Conservation (phyloP, 2,888 invertebrate genomes). For the Lepas anatifera region DNA sequence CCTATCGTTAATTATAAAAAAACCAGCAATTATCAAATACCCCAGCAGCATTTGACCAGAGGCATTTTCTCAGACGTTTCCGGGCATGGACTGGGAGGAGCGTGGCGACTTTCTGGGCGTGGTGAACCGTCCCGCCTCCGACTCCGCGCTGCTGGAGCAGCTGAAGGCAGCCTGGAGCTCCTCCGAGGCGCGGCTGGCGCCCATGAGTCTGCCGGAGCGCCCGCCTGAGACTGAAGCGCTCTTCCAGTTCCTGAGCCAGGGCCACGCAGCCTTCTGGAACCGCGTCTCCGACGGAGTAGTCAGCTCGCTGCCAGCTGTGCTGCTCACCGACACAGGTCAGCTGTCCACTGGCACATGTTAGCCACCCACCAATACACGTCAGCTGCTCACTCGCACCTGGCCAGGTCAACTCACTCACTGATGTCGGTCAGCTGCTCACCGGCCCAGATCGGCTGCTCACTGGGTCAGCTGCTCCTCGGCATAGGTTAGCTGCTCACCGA, state of each 20-base stretch:
- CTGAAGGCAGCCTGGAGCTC: neutral
- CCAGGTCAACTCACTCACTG: no score
- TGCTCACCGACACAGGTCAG: conserved; percentile 7
- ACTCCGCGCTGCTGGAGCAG: neutral
- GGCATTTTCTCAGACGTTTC: conserved; percentile 9
- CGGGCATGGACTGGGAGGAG: neutral
- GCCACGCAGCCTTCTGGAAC: conserved; percentile 10
- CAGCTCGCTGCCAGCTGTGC: conserved; percentile 5
- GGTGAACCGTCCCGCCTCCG: neutral
- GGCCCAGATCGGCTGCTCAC: no score
- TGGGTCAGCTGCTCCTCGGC: no score
- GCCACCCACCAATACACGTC: no score
- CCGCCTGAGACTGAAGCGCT: neutral
- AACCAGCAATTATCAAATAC: no score
- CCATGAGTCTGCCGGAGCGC: neutral
- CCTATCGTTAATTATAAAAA: no score
- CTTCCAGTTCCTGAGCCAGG: conserved; percentile 7
- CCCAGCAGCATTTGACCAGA: no score
- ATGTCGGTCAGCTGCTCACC: no score
- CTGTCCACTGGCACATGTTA: no score
- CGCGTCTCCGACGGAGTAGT: neutral
- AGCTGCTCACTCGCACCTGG: no score
- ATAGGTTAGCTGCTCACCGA: no score
- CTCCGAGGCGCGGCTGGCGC: neutral
- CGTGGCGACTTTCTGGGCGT: neutral